Evolutionary conservation across 2,888 invertebrate genomes (phyloP).

Genomic region (Scrobipalpa costella): DNA sequence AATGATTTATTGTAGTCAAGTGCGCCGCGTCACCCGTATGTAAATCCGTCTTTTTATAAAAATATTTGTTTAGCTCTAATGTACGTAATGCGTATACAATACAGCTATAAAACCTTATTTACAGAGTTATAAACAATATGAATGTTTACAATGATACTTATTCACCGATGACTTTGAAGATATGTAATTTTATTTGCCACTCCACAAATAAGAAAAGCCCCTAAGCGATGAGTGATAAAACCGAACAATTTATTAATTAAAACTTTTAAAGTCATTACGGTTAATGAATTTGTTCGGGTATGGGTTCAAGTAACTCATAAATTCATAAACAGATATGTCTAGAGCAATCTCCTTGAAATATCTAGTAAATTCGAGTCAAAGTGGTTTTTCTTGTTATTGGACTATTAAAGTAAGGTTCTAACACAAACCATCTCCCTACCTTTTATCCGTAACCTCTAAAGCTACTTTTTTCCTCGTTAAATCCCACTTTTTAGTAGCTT

Average conservation of each 20-base stretch:
- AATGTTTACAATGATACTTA: background rate
- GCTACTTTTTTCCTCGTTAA: too few species aligned
- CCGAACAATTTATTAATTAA: background rate
- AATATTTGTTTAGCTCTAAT: conserved; percentile 22
- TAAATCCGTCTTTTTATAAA: conserved; percentile 28
- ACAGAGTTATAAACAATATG: background rate
- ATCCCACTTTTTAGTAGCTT: too few species aligned
- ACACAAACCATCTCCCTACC: too few species aligned
- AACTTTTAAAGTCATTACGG: background rate
- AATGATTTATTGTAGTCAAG: conserved; percentile 33
- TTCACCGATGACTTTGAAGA: background rate
- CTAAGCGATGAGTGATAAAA: background rate
- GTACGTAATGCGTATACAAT: background rate
- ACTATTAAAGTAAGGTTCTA: too few species aligned
- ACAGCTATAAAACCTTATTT: background rate
- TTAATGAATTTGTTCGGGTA: background rate
- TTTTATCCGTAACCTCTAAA: too few species aligned
- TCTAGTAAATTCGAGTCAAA: background rate
- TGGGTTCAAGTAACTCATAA: background rate
- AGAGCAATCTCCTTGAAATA: background rate
- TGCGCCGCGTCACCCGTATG: conserved; percentile 42
- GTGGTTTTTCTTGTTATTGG: background rate
- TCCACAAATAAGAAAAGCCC: background rate
- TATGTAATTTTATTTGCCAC: background rate
- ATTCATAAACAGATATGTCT: background rate